Conservation (phyloP, 2,797 vertebrate genomes). For the Typhlichthys subterraneus region DNA sequence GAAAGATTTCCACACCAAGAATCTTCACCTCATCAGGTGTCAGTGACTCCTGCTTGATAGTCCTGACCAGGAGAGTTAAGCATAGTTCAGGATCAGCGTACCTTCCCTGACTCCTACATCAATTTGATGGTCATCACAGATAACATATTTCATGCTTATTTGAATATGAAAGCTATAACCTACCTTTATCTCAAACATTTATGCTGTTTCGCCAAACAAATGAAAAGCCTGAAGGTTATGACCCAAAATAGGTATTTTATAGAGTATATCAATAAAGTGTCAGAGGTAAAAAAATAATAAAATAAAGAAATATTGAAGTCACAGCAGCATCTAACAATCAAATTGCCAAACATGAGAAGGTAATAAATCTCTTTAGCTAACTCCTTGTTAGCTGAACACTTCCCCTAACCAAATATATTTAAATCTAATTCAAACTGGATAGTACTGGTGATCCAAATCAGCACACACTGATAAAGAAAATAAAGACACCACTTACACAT, state of each 20-base stretch:
- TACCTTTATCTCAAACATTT: background rate
- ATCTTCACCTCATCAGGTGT: slow-evolving; percentile 19
- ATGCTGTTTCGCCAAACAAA: background rate
- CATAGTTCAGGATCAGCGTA: slow-evolving; percentile 33
- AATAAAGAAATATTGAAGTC: background rate
- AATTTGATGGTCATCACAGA: slow-evolving; percentile 29
- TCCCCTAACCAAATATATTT: too few relatives aligned
- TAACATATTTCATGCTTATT: slow-evolving; percentile 12
- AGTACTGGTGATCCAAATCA: too few relatives aligned
- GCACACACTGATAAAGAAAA: too few relatives aligned
- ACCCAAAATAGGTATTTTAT: slow-evolving; percentile 21
- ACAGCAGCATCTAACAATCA: slow-evolving; percentile 10
- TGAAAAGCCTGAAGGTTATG: background rate
- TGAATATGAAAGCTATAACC: slow-evolving; percentile 29
- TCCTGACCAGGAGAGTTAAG: slow-evolving; percentile 25
- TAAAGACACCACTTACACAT: too few relatives aligned
- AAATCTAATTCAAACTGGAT: too few relatives aligned
- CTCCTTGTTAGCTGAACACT: too few relatives aligned
- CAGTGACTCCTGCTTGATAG: slow-evolving; percentile 22
- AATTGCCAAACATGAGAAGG: too few relatives aligned
- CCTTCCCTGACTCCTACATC: background rate
- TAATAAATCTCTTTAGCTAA: too few relatives aligned
- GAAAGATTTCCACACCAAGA: slow-evolving; percentile 9
- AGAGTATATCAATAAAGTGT: slow-evolving; percentile 48
- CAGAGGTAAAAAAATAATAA: slow-evolving; percentile 7